These are phyloP conservation scores for Caenorhabditis briggsae DNA, from an alignment of 1,140 invertebrate genomes.

Conservation along the genomic window DNA sequence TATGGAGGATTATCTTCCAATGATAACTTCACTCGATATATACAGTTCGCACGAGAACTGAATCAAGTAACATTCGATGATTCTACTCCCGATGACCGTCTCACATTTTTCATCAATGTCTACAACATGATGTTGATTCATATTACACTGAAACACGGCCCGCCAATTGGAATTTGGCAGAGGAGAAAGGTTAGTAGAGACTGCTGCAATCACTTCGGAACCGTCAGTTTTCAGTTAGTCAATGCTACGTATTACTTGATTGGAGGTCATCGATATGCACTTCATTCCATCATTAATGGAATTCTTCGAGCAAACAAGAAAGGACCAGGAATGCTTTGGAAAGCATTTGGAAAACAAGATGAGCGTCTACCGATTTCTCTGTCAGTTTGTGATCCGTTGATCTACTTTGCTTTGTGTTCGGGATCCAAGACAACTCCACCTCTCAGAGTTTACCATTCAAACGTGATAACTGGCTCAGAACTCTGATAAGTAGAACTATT, in stretches of 20 bases:
- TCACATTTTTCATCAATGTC: conserved; percentile 80
- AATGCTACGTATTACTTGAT: conserved; percentile 79
- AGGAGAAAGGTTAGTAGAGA: conserved; percentile 78
- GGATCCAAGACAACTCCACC: conserved; percentile 79
- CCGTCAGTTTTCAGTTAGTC: conserved; percentile 78
- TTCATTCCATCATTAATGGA: conserved; percentile 80
- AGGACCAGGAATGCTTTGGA: conserved; percentile 79
- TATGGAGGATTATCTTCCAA: conserved; percentile 30
- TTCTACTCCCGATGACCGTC: conserved; percentile 76
- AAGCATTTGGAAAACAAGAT: conserved; percentile 79
- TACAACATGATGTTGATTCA: conserved; percentile 80
- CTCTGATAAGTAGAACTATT: background rate
- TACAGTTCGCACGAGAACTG: conserved; percentile 27
- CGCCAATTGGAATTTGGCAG: conserved; percentile 79
- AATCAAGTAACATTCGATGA: conserved; percentile 26
- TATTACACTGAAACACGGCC: conserved; percentile 78
- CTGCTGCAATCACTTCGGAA: too few relatives aligned
- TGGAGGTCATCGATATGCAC: conserved; percentile 78
- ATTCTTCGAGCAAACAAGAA: conserved; percentile 79
- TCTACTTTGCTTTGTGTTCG: conserved; percentile 80
- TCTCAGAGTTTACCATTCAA: conserved; percentile 79
- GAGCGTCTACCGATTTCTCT: conserved; percentile 78
- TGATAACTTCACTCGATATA: conserved; percentile 50
- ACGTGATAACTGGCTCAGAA: conserved; percentile 67
- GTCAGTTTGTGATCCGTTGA: conserved; percentile 78